Conservation (phyloP, 2,888 invertebrate genomes). For the Lycaena phlaeas region DNA sequence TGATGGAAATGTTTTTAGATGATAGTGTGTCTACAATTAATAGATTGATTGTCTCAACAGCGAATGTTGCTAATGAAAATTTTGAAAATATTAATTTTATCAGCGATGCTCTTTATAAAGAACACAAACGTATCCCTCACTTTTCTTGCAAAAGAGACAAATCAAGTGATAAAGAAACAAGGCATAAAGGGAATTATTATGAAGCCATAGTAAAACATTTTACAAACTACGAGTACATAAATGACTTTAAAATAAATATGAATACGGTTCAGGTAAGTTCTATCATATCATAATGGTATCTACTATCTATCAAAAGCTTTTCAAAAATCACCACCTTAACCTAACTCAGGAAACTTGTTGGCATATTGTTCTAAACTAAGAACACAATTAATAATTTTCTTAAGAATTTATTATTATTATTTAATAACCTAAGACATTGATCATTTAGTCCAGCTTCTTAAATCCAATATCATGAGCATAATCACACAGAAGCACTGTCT, state of each 20-base stretch:
- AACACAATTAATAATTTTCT: too few species aligned
- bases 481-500: too few species aligned
- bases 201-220: constrained; percentile 38
- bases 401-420: too few species aligned
- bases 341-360: too few species aligned
- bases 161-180: constrained; percentile 14
- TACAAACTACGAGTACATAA: constrained; percentile 40
- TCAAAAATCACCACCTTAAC: too few species aligned
- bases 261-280: constrained; percentile 43
- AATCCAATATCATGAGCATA: too few species aligned
- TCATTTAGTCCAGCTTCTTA: too few species aligned
- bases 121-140: constrained; percentile 18
- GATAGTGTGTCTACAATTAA: constrained; percentile 46
- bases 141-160: constrained; percentile 12
- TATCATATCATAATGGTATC: too few species aligned
- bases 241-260: constrained; percentile 45
- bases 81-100: constrained; percentile 39
- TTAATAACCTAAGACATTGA: too few species aligned
- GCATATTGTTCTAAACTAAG: too few species aligned
- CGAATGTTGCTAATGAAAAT: constrained; percentile 49
- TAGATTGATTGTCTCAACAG: constrained; percentile 44
- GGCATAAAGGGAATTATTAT: constrained; percentile 28
- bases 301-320: too few species aligned
- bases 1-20: constrained; percentile 52
- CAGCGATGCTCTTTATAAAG: constrained; percentile 31